Percentiles rank a stretch among this genome's conserved stretches.
These are phyloP conservation scores for Saguinus midas DNA, from an alignment of 2,113 vertebrate genomes.

Conservation along the genomic window DNA sequence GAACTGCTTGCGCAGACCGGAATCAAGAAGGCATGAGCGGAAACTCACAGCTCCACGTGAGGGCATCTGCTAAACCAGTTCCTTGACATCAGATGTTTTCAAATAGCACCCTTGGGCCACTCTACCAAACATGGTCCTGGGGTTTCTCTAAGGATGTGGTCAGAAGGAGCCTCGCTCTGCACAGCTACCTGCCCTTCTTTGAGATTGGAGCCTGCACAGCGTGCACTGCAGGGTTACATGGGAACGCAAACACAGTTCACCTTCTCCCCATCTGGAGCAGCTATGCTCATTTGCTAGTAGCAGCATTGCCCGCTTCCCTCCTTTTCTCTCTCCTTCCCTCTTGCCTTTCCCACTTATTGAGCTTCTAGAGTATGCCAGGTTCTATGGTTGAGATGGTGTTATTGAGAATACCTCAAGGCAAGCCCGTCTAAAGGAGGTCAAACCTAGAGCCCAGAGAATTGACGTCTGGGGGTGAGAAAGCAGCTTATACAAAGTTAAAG, in stretches of 20 bases:
- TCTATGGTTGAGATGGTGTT: background rate
- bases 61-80: background rate
- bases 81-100: background rate
- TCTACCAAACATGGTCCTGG: no score
- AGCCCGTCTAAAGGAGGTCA: background rate
- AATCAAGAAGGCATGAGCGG: background rate
- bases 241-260: no score
- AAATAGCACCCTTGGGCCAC: background rate
- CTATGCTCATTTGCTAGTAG: background rate
- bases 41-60: background rate
- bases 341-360: rapidly evolving
- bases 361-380: rapidly evolving
- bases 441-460: background rate
- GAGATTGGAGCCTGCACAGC: background rate
- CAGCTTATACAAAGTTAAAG: no score
- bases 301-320: background rate
- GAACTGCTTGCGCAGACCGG: background rate
- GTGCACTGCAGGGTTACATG: rapidly evolving
- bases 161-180: background rate
- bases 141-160: background rate
- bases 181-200: background rate
- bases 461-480: background rate
- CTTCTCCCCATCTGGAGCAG: no score
- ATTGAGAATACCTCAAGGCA: background rate
- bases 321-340: background rate